phyloP scores from a whole-genome alignment of 2,113 vertebrate genomes.

The Lucifuga dentata region DNA sequence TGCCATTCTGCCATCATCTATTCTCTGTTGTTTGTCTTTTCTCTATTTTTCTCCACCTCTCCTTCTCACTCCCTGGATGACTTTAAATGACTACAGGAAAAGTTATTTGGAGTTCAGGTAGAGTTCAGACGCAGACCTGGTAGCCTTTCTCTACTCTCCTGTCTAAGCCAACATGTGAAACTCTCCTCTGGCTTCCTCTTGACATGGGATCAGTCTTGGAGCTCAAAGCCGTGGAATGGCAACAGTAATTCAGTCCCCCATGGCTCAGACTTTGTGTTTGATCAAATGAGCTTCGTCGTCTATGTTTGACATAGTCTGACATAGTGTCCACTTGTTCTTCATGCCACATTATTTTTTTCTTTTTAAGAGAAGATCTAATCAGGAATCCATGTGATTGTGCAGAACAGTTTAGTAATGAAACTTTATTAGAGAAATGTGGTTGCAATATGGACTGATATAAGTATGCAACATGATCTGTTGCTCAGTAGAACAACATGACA shows the following conservation, averaged over 20 bases:
- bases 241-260: constrained; percentile 45
- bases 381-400: neutral
- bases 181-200: constrained; percentile 59
- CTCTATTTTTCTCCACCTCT: neutral
- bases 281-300: constrained; percentile 56
- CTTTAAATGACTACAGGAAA: constrained; percentile 67
- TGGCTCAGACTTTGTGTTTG: constrained; percentile 55
- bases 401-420: constrained; percentile 25
- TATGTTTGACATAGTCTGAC: constrained; percentile 29
- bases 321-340: constrained; percentile 41
- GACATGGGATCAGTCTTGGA: constrained; percentile 68
- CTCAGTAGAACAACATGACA: constrained; percentile 52
- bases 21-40: constrained; percentile 49
- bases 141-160: constrained; percentile 47
- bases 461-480: constrained; percentile 53
- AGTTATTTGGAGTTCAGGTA: constrained; percentile 76
- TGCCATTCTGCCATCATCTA: constrained; percentile 41
- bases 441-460: constrained; percentile 40
- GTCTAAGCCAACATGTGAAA: constrained; percentile 49
- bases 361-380: constrained; percentile 3
- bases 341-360: constrained; percentile 30
- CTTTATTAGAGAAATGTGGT: constrained; percentile 35
- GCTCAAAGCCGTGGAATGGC: constrained; percentile 59
- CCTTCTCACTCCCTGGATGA: constrained; percentile 37
- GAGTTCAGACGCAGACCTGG: constrained; percentile 68